Evolutionary conservation across 2,888 invertebrate species (phyloP), one percentile per base, ranked within the genome.

Genomic region (Meganola albula): DNA sequence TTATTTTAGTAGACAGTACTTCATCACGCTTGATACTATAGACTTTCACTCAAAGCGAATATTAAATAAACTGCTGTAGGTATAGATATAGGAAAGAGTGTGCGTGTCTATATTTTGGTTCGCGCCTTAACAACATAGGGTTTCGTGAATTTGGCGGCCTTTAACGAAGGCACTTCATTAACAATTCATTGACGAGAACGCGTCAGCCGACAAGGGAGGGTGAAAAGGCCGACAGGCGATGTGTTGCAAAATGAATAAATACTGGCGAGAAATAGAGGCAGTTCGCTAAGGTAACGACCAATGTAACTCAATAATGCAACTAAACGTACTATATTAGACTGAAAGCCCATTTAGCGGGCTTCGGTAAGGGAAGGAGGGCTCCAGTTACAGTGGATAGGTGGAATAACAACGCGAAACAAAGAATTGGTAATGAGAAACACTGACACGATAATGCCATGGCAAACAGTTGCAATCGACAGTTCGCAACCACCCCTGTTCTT

Each of bases 231-330:
- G 77, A 66, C 78, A 69, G 73, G 71, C 73, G 64, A 76, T 79
- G 78, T 80, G 76, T 85, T 83, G 84, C 84, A 69, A 84, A 85
- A 84, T 83, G 80, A 77, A 84, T 85, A 85, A 83, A 82, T 75
- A 74, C 73, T 71, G 77, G 77, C 77, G 74, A 77, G 83, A 83
- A 83, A 80, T 78, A 77, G 67, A 78, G 84, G 79, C 80, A 83
- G 79, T 76, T 75, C 77, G 75, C 72, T 67, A 62, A 67, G 68
- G 70, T 75, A 74, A 73, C 74, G 69, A 66, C 73, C 73, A 55
- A 41, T 41, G 57, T 61, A 59, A 60, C 68, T 83, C 58, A 83
- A 83, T 82, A 82, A 83, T 83, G 70, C 78, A 83, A 44, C 51
- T 40, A 31, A 46, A 43, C 48, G 48, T 46, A 46, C 53, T 31